A percentile compares a stretch with the other conserved stretches of the same genome.
phyloP scores from a whole-genome alignment of 1,140 invertebrate genomes.

The Leucophenga varia region DNA sequence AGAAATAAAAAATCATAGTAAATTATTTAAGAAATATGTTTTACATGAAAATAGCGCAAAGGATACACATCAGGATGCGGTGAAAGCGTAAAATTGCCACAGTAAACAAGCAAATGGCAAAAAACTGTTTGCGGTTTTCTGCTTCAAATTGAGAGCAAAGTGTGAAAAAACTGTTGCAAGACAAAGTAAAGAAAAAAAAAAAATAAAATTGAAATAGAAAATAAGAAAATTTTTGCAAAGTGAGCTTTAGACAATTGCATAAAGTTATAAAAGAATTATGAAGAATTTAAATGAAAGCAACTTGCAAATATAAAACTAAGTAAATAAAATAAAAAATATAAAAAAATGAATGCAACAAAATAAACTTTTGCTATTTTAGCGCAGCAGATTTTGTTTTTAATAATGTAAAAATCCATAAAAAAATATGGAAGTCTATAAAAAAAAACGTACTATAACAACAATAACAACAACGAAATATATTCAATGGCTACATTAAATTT shows the following conservation, averaged over 20 bases:
- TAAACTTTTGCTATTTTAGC: too few species aligned
- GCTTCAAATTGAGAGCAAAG: too few species aligned
- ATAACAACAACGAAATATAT: too few species aligned
- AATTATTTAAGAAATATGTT: conserved; percentile 55
- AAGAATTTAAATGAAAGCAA: conserved; percentile 53
- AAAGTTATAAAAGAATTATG: conserved; percentile 53
- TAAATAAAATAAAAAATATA: conserved; percentile 38
- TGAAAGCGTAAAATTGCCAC: too few species aligned
- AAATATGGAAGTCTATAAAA: conserved; percentile 38
- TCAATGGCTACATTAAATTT: too few species aligned
- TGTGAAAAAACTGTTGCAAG: neutral
- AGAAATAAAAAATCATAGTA: conserved; percentile 34
- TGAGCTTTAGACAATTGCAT: conserved; percentile 37
- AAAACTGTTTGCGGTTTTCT: too few species aligned
- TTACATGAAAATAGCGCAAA: conserved; percentile 45
- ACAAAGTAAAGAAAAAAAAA: conserved; percentile 2
- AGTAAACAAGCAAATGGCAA: too few species aligned
- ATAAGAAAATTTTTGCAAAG: conserved; percentile 1
- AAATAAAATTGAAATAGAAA: conserved; percentile 5
- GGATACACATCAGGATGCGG: conserved; percentile 13
- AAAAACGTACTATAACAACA: too few species aligned
- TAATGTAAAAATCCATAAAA: conserved; percentile 37
- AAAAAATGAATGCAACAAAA: too few species aligned
- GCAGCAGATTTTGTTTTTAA: conserved; percentile 18
- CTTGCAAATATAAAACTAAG: conserved; percentile 22